Base-by-base conservation (phyloP, 2,113 vertebrate species). In the Microtus pennsylvanicus region DNA sequence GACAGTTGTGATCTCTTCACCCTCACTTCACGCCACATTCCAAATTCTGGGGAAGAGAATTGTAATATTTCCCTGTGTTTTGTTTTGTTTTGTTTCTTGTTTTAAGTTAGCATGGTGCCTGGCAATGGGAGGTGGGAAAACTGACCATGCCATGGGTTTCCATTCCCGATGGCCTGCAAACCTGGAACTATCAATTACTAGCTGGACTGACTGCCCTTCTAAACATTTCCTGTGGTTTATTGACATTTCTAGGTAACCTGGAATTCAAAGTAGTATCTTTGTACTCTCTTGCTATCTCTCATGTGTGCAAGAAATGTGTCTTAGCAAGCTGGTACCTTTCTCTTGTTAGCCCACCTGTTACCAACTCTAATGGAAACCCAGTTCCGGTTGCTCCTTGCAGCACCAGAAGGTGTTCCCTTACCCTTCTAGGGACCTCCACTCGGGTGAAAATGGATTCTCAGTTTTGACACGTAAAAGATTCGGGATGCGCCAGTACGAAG, bases 11-110 rank as follows among this genome's bases (percentile, higher is more conserved):
- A 42, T 9, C 1, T 22, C 63, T 85, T 14, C 4, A 6, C 17
- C 24, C 14, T 47, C 82, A 26, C 47, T 82, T 47, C 82, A 86
- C 8, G 33, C 3, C 16, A 6, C 21, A 33, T 86, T 45, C 69
- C 63, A 87, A 21, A 35, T 69, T 86, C 45, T 14, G 21, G 33
- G 45, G 85, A 70, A 14, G 45, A 33, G 30, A 50, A 52, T 70
- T 87, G 21, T 17, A 35, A 26, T n/a, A n/a, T 70, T 50, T n/a
- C 28, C 11, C 33, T n/a, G 33, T 14, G 14, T 17, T 55, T 55
- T 55, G 0, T 5, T 55, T 55, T 3, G 7, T 19, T 3, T 70
- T 33, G 1, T 65, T 1, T 30, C 35, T 55, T 14, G 4, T 55
- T 16, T 55, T 55, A 87, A 33, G 30, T 21, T n/a, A 24, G 65